Evolutionary conservation across 2,113 vertebrate genomes (phyloP).

Genomic region (Myotis brandtii): DNA sequence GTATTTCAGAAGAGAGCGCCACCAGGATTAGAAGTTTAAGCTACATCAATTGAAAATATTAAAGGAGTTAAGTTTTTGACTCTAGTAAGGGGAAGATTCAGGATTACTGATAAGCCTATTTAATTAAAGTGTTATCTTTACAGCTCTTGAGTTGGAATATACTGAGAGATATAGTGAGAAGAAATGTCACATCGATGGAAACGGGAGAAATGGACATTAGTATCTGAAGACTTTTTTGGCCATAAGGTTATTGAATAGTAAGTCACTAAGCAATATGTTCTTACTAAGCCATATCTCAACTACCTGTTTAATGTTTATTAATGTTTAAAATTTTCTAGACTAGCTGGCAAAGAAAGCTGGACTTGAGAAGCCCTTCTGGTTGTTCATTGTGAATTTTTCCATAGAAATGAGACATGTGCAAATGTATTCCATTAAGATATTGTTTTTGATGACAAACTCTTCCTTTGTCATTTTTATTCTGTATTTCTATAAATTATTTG

Average conservation of each 20-base stretch:
- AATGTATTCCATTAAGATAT: neutral
- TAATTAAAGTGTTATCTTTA: neutral
- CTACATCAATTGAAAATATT: neutral
- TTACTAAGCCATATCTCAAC: neutral
- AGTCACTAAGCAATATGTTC: neutral
- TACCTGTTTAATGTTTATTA: neutral
- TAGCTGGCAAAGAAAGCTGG: neutral
- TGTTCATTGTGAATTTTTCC: neutral
- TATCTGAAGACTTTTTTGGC: neutral
- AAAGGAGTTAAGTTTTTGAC: conserved; percentile 1
- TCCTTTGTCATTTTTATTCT: neutral
- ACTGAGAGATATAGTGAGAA: conserved; percentile 1
- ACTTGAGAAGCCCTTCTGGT: neutral
- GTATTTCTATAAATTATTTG: neutral
- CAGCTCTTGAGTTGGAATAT: neutral
- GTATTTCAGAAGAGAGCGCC: neutral
- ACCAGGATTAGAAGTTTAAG: neutral
- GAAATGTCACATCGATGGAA: neutral
- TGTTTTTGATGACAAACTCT: neutral
- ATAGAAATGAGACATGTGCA: neutral
- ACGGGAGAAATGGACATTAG: neutral
- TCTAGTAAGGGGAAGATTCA: neutral
- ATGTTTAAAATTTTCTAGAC: neutral
- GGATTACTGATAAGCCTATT: neutral
- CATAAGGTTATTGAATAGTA: neutral